A percentile compares a stretch with the other conserved stretches of the same genome.
phyloP scores from a whole-genome alignment of 2,888 invertebrate genomes.

The Apodemia zela region DNA sequence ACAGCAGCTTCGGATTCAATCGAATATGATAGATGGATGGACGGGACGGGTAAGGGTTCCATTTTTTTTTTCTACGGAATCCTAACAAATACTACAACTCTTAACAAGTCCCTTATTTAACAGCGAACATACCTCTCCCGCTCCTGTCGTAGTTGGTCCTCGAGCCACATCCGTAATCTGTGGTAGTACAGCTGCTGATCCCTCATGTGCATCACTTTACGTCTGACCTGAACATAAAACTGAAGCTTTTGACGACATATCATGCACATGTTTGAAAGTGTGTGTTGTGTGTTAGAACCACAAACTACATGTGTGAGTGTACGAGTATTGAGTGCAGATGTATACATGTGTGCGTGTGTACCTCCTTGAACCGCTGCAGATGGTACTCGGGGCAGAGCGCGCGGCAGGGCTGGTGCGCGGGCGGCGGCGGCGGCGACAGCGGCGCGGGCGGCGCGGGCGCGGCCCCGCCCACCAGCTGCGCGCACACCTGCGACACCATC shows the following conservation, averaged over 20 bases:
- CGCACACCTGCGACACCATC: constrained; percentile 52
- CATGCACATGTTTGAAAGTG: not conserved
- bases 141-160: constrained; percentile 60
- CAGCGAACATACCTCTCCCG: constrained; percentile 47
- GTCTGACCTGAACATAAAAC: constrained; percentile 52
- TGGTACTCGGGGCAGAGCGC: constrained; percentile 69
- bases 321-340: not conserved
- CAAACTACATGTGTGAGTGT: too few relatives aligned
- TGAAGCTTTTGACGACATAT: not conserved
- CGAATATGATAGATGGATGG: too few relatives aligned
- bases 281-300: too few relatives aligned
- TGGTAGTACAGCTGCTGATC: constrained; percentile 74
- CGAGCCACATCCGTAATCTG: constrained; percentile 66
- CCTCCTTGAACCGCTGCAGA: constrained; percentile 64
- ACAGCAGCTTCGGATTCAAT: too few relatives aligned
- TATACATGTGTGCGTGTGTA: constrained; percentile 26
- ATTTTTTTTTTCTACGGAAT: too few relatives aligned
- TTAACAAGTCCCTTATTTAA: not conserved
- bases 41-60: too few relatives aligned
- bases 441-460: constrained; percentile 50
- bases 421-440: constrained; percentile 53
- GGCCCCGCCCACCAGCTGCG: constrained; percentile 62
- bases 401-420: constrained; percentile 49
- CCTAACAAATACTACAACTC: too few relatives aligned
- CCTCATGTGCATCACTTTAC: constrained; percentile 73